A percentile compares a stretch with the other conserved stretches of the same genome.
phyloP scores from a whole-genome alignment of 2,113 vertebrate genomes.

The Alaudala cheleensis region DNA sequence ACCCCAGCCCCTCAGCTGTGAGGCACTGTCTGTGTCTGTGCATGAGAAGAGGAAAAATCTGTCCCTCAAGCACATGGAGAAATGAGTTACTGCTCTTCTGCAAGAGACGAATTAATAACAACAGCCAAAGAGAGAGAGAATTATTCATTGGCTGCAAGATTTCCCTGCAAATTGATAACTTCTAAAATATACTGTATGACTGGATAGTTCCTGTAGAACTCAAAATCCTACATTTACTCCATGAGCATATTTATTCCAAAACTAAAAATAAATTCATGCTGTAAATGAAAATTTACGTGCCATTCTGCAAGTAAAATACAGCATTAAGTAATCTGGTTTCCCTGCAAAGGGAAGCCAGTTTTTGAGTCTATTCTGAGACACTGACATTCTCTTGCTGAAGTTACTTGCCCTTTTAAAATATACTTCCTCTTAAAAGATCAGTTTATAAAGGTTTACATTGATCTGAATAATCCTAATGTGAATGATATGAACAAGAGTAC shows the following conservation, averaged over 20 bases:
- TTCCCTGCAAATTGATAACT: neutral
- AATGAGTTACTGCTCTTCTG: slow-evolving; percentile 3
- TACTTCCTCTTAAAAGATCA: neutral
- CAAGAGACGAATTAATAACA: neutral
- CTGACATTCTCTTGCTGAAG: neutral
- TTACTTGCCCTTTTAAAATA: neutral
- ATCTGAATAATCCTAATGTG: neutral
- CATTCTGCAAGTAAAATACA: neutral
- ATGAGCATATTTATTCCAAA: neutral
- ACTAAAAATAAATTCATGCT: neutral
- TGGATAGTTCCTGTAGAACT: neutral
- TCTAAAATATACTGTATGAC: neutral
- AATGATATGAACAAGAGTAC: neutral
- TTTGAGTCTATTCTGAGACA: neutral
- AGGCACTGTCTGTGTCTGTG: neutral
- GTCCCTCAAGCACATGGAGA: neutral
- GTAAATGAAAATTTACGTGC: neutral
- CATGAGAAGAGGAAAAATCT: neutral
- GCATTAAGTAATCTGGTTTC: neutral
- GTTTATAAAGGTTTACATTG: neutral
- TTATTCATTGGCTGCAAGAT: neutral
- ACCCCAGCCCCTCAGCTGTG: neutral
- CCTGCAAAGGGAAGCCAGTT: neutral
- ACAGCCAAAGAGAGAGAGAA: neutral
- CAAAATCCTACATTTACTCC: neutral